Base-by-base conservation (phyloP, 2,888 invertebrate species). In the Pristionchus mayeri region DNA sequence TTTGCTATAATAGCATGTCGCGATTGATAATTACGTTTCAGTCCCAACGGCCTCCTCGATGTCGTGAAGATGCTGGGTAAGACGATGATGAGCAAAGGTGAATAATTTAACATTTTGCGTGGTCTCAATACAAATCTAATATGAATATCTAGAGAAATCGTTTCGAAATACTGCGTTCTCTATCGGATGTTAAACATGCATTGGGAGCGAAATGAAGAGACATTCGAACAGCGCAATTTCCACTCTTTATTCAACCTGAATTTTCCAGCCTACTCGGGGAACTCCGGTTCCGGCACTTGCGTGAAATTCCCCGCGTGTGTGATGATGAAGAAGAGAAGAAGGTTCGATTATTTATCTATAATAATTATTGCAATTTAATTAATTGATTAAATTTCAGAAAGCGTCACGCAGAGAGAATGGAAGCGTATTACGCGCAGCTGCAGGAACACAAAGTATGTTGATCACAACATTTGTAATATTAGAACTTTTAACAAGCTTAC, bases 281-380 rank as follows among this genome's bases (percentile, higher is more conserved):
- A 83, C 71, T 83, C 83, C n/a, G 83, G 83, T 0, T 34, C 87
- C 21, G 87, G 87, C 18, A 90, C 89, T 13, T 91, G 91, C 71
- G 85, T 91, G 85, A 89, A 90, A 85, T 91, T 90, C 87, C 91
- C 91, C 0, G 90, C 90, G 1, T 91, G 91, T 85, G 90, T 91
- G 9, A 84, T 91, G 75, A 89, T 89, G 44, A 87, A 89, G 85
- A 90, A 90, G 85, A 87, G 88, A 81, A 84, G 91, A 80, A 87
- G 81, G 81, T 76, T 0, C 13, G 3, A n/a, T 18, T 7, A 48
- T 50, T 76, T 50, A 3, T 16, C 6, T 18, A 48, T 48, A 21
- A 75, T 13, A 48, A 44, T 44, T 3, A 13, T 24, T n/a, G 16
- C 7, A 24, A 3, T 30, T 44, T 13, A 48, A 48, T 7, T 76